phyloP scores from a whole-genome alignment of 2,888 invertebrate genomes.

The Acrocera orbiculus region DNA sequence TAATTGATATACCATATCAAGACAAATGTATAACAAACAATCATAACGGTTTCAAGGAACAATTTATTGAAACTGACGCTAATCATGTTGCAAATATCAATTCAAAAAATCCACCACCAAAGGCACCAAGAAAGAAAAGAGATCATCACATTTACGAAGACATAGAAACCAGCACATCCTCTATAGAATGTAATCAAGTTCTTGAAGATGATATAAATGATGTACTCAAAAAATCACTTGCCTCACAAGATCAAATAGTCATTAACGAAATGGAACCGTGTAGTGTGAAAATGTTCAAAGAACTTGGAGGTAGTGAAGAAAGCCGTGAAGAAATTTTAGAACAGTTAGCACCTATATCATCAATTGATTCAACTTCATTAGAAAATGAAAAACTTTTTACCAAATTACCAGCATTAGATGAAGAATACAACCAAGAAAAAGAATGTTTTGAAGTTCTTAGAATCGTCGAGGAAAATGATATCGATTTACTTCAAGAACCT shows the following conservation, averaged over 20 bases:
- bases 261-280: conserved; percentile 35
- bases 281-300: no score
- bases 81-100: neutral
- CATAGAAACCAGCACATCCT: conserved; percentile 28
- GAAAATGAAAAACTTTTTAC: conserved; percentile 25
- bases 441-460: conserved; percentile 8
- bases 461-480: conserved; percentile 10
- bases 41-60: conserved; percentile 6
- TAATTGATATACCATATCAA: conserved; percentile 22
- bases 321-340: conserved; percentile 18
- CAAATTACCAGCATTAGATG: conserved; percentile 22
- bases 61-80: conserved; percentile 1
- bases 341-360: conserved; percentile 26
- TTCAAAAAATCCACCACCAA: conserved; percentile 19
- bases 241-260: conserved; percentile 30
- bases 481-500: conserved; percentile 23
- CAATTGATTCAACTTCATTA: conserved; percentile 30
- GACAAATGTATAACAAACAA: neutral
- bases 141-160: conserved; percentile 49
- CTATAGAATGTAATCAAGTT: conserved; percentile 18
- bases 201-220: conserved; percentile 22
- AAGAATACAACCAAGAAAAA: conserved; percentile 23
- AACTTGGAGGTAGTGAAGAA: conserved; percentile 31
- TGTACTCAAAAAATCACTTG: conserved; percentile 23
- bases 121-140: conserved; percentile 34